Evolutionary conservation across 2,113 vertebrate species (phyloP).

Genomic region (Eonycteris spelaea): DNA sequence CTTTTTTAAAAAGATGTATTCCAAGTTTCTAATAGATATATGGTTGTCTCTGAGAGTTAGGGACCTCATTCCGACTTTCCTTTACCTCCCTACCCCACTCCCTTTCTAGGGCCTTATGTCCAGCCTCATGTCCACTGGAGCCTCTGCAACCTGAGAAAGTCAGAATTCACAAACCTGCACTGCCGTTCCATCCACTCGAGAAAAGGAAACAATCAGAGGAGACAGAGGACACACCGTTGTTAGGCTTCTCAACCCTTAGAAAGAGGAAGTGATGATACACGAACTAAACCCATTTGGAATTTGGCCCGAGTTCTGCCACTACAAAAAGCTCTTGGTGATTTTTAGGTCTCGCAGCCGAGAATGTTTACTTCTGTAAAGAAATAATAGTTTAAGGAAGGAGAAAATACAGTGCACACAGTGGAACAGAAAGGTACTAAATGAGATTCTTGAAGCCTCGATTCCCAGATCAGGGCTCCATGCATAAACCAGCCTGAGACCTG

Average conservation of each 20-base stretch:
- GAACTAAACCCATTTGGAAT: neutral
- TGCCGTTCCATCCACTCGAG: neutral
- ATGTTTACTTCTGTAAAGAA: neutral
- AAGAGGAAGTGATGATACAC: neutral
- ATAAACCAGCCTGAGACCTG: neutral
- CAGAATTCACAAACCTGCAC: neutral
- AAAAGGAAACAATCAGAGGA: neutral
- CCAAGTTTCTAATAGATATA: neutral
- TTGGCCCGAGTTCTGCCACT: neutral
- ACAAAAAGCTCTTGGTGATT: neutral
- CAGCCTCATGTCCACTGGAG: neutral
- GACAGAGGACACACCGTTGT: neutral
- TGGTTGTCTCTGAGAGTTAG: neutral
- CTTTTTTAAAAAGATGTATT: neutral
- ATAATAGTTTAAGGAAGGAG: neutral
- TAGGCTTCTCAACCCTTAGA: neutral
- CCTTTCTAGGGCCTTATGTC: neutral
- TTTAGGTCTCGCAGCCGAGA: neutral
- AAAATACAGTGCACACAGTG: neutral
- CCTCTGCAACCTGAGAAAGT: neutral
- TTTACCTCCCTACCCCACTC: accelerated
- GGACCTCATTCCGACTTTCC: neutral
- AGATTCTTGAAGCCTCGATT: neutral
- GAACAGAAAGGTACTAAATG: neutral
- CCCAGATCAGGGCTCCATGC: neutral